phyloP scores from a whole-genome alignment of 2,888 invertebrate species.

The Nudaria mundana region DNA sequence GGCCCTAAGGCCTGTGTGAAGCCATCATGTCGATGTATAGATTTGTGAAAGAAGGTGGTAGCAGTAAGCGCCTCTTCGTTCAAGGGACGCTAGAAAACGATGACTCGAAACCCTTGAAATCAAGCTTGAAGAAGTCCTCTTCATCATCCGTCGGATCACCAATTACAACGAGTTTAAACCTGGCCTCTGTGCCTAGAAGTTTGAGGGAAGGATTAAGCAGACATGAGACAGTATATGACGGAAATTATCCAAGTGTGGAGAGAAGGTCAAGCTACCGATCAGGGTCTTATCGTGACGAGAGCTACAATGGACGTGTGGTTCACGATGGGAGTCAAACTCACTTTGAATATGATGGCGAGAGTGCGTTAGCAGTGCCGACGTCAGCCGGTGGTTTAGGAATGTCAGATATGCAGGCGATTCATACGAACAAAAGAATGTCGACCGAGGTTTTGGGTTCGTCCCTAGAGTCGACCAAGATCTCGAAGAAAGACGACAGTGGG shows the following conservation, averaged over 20 bases:
- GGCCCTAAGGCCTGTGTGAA: conserved; percentile 57
- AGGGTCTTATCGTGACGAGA: conserved; percentile 67
- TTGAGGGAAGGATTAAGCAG: conserved; percentile 75
- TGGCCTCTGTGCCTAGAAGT: conserved; percentile 79
- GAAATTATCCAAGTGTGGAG: conserved; percentile 73
- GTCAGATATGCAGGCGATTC: conserved; percentile 87
- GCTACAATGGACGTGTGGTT: conserved; percentile 70
- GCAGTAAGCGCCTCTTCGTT: conserved; percentile 86
- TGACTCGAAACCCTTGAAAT: conserved; percentile 75
- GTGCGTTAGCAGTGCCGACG: conserved; percentile 66
- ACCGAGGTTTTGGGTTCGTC: conserved; percentile 93
- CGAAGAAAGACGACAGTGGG: conserved; percentile 89
- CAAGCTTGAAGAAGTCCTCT: conserved; percentile 74
- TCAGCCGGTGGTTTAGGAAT: conserved; percentile 69
- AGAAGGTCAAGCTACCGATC: conserved; percentile 63
- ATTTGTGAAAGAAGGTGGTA: conserved; percentile 86
- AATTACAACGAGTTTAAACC: conserved; percentile 83
- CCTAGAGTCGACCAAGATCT: conserved; percentile 91
- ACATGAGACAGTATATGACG: conserved; percentile 75
- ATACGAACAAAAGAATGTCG: conserved; percentile 90
- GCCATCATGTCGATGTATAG: conserved; percentile 89
- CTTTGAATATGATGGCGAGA: conserved; percentile 73
- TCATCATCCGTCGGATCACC: conserved; percentile 81
- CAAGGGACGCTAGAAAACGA: conserved; percentile 86
- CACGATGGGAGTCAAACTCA: conserved; percentile 77